phyloP scores from a whole-genome alignment of 2,113 vertebrate genomes.

The Charina bottae region DNA sequence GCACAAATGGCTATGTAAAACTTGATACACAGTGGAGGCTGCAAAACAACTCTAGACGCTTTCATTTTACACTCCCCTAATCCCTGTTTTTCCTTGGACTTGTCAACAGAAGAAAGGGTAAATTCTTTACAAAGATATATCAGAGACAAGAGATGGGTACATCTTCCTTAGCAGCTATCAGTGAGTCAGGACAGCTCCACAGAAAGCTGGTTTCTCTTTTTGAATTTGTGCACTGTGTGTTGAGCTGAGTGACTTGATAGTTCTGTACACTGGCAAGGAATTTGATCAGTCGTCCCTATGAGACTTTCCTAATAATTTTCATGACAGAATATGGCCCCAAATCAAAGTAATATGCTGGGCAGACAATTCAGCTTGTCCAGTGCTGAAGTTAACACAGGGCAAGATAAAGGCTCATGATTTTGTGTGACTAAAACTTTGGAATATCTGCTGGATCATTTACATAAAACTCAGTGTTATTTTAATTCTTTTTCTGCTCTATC shows the following conservation, averaged over 20 bases:
- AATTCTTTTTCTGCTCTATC: constrained; percentile 43
- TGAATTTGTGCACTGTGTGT: neutral
- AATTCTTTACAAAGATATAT: neutral
- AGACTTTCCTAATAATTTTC: constrained; percentile 9
- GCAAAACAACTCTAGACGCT: constrained; percentile 36
- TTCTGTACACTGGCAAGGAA: neutral
- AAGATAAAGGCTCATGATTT: constrained; percentile 18
- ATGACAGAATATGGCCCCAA: constrained; percentile 27
- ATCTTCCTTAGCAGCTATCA: neutral
- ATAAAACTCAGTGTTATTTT: constrained; percentile 20
- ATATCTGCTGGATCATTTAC: constrained; percentile 36
- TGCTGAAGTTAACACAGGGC: constrained; percentile 10
- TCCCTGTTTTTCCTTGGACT: neutral
- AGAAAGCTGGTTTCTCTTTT: constrained; percentile 41
- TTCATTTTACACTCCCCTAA: neutral
- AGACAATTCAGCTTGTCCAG: neutral
- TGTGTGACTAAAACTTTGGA: constrained; percentile 28
- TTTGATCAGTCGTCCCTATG: constrained; percentile 8
- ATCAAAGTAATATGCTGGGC: neutral
- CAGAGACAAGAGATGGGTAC: constrained; percentile 24
- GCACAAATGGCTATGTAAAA: neutral
- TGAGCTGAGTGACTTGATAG: neutral
- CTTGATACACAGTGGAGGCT: neutral
- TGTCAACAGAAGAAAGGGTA: neutral
- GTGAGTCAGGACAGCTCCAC: constrained; percentile 18